Conservation (phyloP, 2,113 vertebrate genomes). For the Eublepharis macularius region DNA sequence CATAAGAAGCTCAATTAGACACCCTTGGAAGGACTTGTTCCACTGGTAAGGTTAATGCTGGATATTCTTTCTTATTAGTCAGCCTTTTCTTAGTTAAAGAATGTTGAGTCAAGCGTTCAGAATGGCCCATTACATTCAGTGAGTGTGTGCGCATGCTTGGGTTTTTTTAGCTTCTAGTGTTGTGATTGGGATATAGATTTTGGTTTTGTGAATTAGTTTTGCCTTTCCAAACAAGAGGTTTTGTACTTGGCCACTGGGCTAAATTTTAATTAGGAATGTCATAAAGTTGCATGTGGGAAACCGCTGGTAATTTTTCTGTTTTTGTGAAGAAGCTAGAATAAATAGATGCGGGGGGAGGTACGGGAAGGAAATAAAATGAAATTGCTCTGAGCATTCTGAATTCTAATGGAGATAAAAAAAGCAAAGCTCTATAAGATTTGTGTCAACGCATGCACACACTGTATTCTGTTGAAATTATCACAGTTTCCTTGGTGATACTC, state of each 20-base stretch:
- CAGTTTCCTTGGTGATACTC: constrained; percentile 66
- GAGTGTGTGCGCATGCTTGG: background rate
- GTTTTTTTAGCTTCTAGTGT: background rate
- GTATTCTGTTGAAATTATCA: constrained; percentile 36
- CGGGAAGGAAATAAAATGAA: background rate
- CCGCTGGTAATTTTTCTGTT: background rate
- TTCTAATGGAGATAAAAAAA: background rate
- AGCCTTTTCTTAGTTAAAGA: background rate
- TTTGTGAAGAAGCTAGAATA: constrained; percentile 18
- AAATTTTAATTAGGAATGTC: constrained; percentile 1
- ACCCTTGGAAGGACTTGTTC: background rate
- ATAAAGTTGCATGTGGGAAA: background rate
- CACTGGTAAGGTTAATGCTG: background rate
- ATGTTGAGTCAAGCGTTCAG: background rate
- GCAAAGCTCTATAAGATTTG: constrained; percentile 19
- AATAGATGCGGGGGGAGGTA: background rate
- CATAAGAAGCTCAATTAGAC: no score
- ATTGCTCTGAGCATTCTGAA: constrained; percentile 16
- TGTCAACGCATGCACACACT: background rate
- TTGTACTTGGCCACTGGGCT: background rate
- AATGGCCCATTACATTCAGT: background rate
- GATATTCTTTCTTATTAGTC: background rate
- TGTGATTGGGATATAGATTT: background rate
- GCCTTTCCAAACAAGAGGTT: background rate
- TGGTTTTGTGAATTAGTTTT: background rate